A percentile compares a stretch with the other conserved stretches of the same genome.
phyloP scores from a whole-genome alignment of 2,113 vertebrate species.

The Coreoperca whiteheadi region DNA sequence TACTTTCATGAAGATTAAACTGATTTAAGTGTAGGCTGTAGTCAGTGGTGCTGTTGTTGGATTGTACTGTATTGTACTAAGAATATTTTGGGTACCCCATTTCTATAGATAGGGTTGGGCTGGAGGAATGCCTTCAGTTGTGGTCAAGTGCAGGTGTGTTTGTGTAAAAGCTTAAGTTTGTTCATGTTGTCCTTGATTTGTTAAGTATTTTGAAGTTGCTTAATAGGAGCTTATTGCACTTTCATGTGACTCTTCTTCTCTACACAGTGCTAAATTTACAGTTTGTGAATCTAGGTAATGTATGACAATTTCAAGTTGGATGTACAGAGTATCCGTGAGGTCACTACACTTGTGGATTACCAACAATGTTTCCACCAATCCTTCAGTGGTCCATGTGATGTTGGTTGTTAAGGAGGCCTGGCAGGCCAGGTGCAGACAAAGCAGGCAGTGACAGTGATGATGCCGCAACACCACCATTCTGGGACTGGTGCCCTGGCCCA shows the following conservation, averaged over 20 bases:
- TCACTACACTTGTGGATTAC: background rate
- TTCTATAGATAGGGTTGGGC: background rate
- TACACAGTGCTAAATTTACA: background rate
- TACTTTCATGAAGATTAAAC: background rate
- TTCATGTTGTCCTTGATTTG: background rate
- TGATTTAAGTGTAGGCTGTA: background rate
- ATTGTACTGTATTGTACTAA: background rate
- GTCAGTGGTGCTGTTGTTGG: background rate
- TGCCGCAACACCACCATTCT: conserved; percentile 49
- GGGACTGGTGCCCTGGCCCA: conserved; percentile 60
- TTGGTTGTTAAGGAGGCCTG: conserved; percentile 10
- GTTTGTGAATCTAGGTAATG: background rate
- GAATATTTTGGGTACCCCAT: background rate
- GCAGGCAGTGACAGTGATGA: conserved; percentile 58
- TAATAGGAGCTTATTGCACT: background rate
- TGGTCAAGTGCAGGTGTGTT: background rate
- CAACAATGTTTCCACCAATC: conserved; percentile 24
- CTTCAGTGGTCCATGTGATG: conserved; percentile 8
- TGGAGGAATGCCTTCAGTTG: background rate
- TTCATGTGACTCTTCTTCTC: too few relatives aligned
- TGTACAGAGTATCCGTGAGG: background rate
- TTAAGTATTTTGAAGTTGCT: too few relatives aligned
- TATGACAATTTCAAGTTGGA: background rate
- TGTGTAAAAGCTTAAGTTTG: background rate
- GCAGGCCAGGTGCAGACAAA: conserved; percentile 75